A percentile compares a stretch with the other conserved stretches of the same genome.
phyloP scores from a whole-genome alignment of 1,140 invertebrate species.

The Anastatus disparis region DNA sequence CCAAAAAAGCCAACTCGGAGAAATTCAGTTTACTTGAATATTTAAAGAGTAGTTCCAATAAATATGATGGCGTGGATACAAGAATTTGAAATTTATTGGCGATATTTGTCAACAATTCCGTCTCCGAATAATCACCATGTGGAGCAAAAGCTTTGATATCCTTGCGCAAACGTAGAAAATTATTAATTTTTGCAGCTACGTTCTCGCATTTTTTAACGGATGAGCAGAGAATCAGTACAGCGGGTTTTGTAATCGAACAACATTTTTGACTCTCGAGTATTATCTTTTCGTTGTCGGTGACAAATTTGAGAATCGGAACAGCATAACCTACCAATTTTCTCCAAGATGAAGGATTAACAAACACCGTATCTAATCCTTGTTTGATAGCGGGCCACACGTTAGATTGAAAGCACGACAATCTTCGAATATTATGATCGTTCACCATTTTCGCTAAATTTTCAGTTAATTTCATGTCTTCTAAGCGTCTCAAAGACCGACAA shows the following conservation, averaged over 20 bases:
- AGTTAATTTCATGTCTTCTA: slow-evolving; percentile 51
- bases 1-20: slow-evolving; percentile 50
- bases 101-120: slow-evolving; percentile 53
- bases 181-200: slow-evolving; percentile 43
- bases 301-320: slow-evolving; percentile 51
- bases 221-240: slow-evolving; percentile 57
- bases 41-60: slow-evolving; percentile 51
- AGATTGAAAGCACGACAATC: slow-evolving; percentile 55
- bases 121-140: slow-evolving; percentile 54
- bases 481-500: slow-evolving; percentile 44
- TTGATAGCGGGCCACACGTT: slow-evolving; percentile 64
- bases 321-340: slow-evolving; percentile 61
- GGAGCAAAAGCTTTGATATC: slow-evolving; percentile 51
- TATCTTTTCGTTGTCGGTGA: slow-evolving; percentile 49
- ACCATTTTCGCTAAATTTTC: slow-evolving; percentile 35
- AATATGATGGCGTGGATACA: slow-evolving; percentile 59
- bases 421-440: slow-evolving; percentile 35
- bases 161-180: slow-evolving; percentile 43
- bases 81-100: slow-evolving; percentile 63
- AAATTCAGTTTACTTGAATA: slow-evolving; percentile 52
- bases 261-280: slow-evolving; percentile 21
- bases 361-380: slow-evolving; percentile 53
- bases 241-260: slow-evolving; percentile 43
- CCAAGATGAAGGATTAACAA: slow-evolving; percentile 50
- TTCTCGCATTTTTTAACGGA: slow-evolving; percentile 52